Conservation (phyloP, 2,797 vertebrate genomes). For the Arrhamphus sclerolepis region DNA sequence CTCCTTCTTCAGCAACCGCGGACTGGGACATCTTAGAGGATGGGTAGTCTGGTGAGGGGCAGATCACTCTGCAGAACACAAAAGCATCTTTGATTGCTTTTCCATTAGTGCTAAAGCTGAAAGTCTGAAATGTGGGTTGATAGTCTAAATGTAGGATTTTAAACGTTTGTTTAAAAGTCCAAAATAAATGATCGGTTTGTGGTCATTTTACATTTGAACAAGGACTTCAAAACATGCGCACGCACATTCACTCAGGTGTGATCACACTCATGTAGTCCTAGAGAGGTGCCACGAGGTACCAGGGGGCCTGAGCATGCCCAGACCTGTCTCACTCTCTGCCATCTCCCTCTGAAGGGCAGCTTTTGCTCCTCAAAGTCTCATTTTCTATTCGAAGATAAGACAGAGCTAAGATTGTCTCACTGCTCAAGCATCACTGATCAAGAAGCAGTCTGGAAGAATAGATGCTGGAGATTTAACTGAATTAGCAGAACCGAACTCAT, state of each 20-base stretch:
- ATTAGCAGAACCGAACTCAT: too few species aligned
- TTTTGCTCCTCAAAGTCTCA: slow-evolving; percentile 39
- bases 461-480: too few species aligned
- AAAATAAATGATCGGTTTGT: neutral
- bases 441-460: neutral
- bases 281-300: slow-evolving; percentile 59
- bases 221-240: slow-evolving; percentile 16
- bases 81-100: neutral
- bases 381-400: slow-evolving; percentile 23
- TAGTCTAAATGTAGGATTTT: too few species aligned
- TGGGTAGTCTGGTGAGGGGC: slow-evolving; percentile 77
- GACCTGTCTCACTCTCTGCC: slow-evolving; percentile 75
- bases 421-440: neutral
- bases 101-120: neutral
- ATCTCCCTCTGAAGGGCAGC: slow-evolving; percentile 44
- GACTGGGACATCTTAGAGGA: slow-evolving; percentile 90
- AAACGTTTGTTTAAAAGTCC: neutral
- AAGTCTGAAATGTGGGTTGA: too few species aligned
- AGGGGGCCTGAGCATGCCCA: slow-evolving; percentile 71
- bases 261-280: slow-evolving; percentile 74
- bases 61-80: slow-evolving; percentile 81
- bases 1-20: slow-evolving; percentile 86
- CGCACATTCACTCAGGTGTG: slow-evolving; percentile 60
- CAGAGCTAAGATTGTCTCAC: neutral
- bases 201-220: neutral